phyloP scores from a whole-genome alignment of 2,888 invertebrate species.

The Sericinus montela region DNA sequence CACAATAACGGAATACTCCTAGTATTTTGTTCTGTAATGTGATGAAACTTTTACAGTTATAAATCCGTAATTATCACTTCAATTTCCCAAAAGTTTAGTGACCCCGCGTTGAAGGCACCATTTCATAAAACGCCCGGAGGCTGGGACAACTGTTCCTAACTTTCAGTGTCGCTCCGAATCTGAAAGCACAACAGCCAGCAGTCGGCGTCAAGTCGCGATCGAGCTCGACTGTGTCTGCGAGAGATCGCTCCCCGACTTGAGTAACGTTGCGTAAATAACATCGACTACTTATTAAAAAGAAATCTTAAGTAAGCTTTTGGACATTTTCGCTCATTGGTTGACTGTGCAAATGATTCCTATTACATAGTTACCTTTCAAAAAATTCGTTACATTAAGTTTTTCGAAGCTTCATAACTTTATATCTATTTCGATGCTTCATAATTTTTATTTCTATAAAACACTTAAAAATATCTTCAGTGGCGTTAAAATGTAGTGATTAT shows the following conservation, averaged over 20 bases:
- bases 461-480: too few relatives aligned
- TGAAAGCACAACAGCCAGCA: conserved; percentile 37
- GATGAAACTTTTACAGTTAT: too few relatives aligned
- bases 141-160: conserved; percentile 40
- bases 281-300: conserved; percentile 43
- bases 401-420: too few relatives aligned
- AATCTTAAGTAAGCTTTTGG: conserved; percentile 5
- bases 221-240: conserved; percentile 31
- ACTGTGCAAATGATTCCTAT: conserved; percentile 13
- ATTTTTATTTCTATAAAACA: too few relatives aligned
- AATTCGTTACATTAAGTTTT: too few relatives aligned
- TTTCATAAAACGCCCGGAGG: conserved; percentile 56
- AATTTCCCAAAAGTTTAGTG: conserved; percentile 59
- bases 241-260: conserved; percentile 20
- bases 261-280: conserved; percentile 60
- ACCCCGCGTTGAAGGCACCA: conserved; percentile 50
- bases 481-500: too few relatives aligned
- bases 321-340: conserved; percentile 9
- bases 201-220: conserved; percentile 51
- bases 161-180: conserved; percentile 50
- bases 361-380: neutral
- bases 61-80: conserved; percentile 25
- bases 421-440: too few relatives aligned
- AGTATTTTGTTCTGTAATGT: too few relatives aligned
- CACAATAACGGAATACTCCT: neutral